A percentile compares a stretch with the other conserved stretches of the same genome.
These are phyloP conservation scores for Asteroscopus sphinx DNA, from an alignment of 2,888 invertebrate species.

Conservation along the genomic window DNA sequence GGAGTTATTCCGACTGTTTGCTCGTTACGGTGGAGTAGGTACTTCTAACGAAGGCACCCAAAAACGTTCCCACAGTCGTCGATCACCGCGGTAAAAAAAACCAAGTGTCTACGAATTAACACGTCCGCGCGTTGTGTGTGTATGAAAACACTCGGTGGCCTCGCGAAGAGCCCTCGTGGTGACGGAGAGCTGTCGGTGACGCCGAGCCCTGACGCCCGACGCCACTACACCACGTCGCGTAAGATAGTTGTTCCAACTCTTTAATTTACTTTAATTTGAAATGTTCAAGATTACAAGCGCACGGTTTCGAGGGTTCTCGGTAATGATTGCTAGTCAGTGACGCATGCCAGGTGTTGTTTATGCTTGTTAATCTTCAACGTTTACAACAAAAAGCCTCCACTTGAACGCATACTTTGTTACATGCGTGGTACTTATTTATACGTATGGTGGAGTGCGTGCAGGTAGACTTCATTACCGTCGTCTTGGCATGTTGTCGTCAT, in stretches of 20 bases:
- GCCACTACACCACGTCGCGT: slow-evolving; percentile 75
- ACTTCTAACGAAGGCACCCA: slow-evolving; percentile 87
- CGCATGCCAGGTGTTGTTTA: slow-evolving; percentile 54
- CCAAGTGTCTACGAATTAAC: slow-evolving; percentile 89
- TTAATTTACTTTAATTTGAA: slow-evolving; percentile 86
- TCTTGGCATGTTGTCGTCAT: slow-evolving; percentile 55
- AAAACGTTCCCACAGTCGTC: slow-evolving; percentile 89
- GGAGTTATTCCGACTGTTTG: slow-evolving; percentile 85
- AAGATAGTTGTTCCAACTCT: slow-evolving; percentile 82
- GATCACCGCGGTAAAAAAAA: slow-evolving; percentile 86
- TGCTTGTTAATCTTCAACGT: slow-evolving; percentile 72
- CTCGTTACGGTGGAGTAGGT: slow-evolving; percentile 86
- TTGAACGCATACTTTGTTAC: slow-evolving; percentile 57
- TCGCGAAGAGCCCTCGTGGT: slow-evolving; percentile 84
- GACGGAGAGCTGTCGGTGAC: slow-evolving; percentile 82
- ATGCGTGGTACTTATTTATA: slow-evolving; percentile 42
- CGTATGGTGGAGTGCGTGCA: slow-evolving; percentile 26
- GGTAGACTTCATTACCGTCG: slow-evolving; percentile 52
- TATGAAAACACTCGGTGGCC: slow-evolving; percentile 87
- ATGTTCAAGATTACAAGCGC: slow-evolving; percentile 65
- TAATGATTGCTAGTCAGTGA: slow-evolving; percentile 72
- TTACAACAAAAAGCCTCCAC: slow-evolving; percentile 53
- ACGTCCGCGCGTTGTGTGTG: slow-evolving; percentile 87
- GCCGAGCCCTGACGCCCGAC: slow-evolving; percentile 60
- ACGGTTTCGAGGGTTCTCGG: slow-evolving; percentile 70